These are phyloP conservation scores for Meganola albula DNA, from an alignment of 2,888 invertebrate species.

Conservation along the genomic window DNA sequence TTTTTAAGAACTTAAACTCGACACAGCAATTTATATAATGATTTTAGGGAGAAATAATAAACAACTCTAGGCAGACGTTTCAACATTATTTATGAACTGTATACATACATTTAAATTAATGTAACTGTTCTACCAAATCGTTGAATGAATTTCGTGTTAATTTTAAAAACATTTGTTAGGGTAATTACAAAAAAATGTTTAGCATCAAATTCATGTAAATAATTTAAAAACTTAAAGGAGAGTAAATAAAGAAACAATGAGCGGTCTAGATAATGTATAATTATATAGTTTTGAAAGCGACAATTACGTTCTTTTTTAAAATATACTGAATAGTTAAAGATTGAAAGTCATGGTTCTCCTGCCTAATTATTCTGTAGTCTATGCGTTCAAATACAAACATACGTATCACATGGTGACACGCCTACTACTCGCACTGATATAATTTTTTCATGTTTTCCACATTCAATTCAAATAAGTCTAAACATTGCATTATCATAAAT, in stretches of 20 bases:
- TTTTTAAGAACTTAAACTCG: conserved; percentile 52
- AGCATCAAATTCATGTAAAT: no score
- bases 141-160: no score
- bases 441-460: conserved; percentile 41
- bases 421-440: conserved; percentile 30
- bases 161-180: no score
- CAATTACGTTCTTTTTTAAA: conserved; percentile 24
- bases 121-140: no score
- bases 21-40: conserved; percentile 43
- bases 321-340: conserved; percentile 27
- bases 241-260: no score
- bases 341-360: conserved; percentile 27
- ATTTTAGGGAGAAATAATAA: conserved; percentile 37
- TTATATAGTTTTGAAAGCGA: no score
- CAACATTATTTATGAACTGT: no score
- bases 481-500: conserved; percentile 18
- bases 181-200: no score
- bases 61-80: no score
- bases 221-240: no score
- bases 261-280: no score
- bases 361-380: conserved; percentile 36
- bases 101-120: no score
- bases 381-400: conserved; percentile 40
- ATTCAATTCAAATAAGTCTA: conserved; percentile 54
- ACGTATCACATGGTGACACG: conserved; percentile 40